phyloP scores from a whole-genome alignment of 2,113 vertebrate species.

The Oryzias woworae region DNA sequence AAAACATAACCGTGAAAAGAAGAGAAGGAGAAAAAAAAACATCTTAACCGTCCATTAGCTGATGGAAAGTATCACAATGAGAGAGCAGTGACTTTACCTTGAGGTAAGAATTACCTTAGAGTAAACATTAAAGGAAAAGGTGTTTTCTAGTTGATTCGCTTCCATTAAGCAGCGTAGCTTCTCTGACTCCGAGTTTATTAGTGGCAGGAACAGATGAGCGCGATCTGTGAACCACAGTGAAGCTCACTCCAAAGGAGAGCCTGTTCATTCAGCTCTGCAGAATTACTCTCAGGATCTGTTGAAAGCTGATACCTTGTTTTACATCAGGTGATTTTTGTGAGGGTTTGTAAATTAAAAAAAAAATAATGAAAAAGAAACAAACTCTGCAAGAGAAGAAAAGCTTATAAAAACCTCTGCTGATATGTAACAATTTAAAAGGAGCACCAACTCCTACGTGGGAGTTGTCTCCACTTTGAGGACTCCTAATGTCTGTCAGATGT shows the following conservation, averaged over 20 bases:
- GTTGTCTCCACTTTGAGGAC: conserved; percentile 23
- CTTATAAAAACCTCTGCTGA: not conserved
- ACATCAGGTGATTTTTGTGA: not conserved
- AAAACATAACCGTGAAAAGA: conserved; percentile 5
- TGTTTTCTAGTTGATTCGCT: conserved; percentile 42
- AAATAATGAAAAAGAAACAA: not conserved
- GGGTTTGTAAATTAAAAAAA: not conserved
- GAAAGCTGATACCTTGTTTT: conserved; percentile 15
- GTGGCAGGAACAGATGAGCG: conserved; percentile 22
- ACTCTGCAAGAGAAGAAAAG: not conserved
- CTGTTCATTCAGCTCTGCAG: conserved; percentile 9
- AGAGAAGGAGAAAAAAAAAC: conserved; percentile 8
- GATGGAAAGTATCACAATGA: conserved; percentile 37
- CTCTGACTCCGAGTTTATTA: conserved; percentile 11
- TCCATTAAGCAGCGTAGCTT: conserved; percentile 33
- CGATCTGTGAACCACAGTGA: conserved; percentile 17
- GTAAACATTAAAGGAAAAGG: conserved; percentile 43
- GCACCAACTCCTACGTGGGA: conserved; percentile 15
- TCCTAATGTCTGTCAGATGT: conserved; percentile 70
- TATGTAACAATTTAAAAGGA: conserved; percentile 1
- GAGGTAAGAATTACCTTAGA: conserved; percentile 44
- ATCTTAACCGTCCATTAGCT: conserved; percentile 49
- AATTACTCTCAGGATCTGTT: conserved; percentile 15
- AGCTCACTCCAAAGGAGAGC: conserved; percentile 6
- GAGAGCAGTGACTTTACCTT: conserved; percentile 43